Base-by-base conservation (phyloP, 1,140 invertebrate genomes). In the Panulirus ornatus region DNA sequence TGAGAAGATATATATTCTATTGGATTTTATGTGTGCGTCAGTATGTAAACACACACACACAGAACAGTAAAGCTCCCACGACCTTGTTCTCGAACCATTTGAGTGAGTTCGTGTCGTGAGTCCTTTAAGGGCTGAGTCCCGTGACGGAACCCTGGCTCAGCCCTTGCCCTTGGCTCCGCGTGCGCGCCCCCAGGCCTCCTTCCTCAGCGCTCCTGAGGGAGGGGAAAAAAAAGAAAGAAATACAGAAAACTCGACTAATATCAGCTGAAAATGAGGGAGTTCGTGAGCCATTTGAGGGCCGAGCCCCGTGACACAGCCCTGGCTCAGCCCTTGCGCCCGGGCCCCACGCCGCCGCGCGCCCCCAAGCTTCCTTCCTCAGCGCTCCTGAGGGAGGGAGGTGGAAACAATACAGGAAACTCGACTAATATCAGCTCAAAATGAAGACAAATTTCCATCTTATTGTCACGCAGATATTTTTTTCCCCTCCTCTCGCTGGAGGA, bases 341-440 rank as follows among this genome's bases (percentile, higher is more conserved):
- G n/a, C 58, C 11, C 58, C 22, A 6, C 6, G 0, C 58, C 58
- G 6, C 58, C 58, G 5, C 9, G 22, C 19, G 2, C 9, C 51
- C 58, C n/a, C 58, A 27, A 66, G 30, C 58, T 66, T 30, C 27
- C 8, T 5, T 11, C 58, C 1, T 27, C n/a, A 30, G n/a, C n/a
- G 5, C n/a, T n/a, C n/a, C n/a, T n/a, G n/a, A n/a, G n/a, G n/a
- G n/a, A n/a, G n/a, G n/a, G n/a, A n/a, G 58, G 58, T 30, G 30
- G 30, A 66, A 66, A 27, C 58, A 66, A 66, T 66, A 66, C 58
- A 66, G 30, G 58, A 66, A 66, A 66, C 58, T 66, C 58, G 58
- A 9, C 58, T 66, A 66, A 66, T 66, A 66, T 66, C 58, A 30
- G 58, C 58, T 66, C 58, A 66, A 66, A 66, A 66, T 66, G n/a